phyloP scores from a whole-genome alignment of 2,888 invertebrate genomes.

The Clistopyga incitator region DNA sequence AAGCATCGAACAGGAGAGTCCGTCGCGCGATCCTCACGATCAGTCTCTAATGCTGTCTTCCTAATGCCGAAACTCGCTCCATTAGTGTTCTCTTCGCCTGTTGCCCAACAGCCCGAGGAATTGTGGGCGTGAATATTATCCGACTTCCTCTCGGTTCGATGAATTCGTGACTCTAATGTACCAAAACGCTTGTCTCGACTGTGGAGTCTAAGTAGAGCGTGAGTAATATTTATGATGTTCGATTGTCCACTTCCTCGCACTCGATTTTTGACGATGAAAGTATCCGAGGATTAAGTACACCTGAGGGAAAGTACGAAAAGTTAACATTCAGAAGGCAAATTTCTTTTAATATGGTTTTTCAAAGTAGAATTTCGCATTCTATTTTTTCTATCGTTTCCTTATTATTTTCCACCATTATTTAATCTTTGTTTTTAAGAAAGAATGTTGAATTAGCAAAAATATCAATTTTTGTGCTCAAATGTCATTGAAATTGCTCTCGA shows the following conservation, averaged over 20 bases:
- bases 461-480: conserved; percentile 3
- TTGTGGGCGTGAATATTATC: conserved; percentile 33
- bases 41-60: background rate
- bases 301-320: background rate
- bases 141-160: conserved; percentile 49
- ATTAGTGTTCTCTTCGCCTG: conserved; percentile 16
- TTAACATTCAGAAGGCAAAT: too few relatives aligned
- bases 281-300: background rate
- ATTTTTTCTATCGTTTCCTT: too few relatives aligned
- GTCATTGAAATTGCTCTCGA: conserved; percentile 39
- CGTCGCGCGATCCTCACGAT: background rate
- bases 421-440: too few relatives aligned
- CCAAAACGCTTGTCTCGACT: background rate
- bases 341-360: too few relatives aligned
- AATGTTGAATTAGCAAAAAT: too few relatives aligned
- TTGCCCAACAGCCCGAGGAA: conserved; percentile 18
- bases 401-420: too few relatives aligned
- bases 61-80: conserved; percentile 38
- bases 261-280: background rate
- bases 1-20: conserved; percentile 24
- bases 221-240: conserved; percentile 43
- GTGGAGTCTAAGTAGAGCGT: conserved; percentile 34
- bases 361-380: too few relatives aligned
- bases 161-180: conserved; percentile 37
- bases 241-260: background rate